A percentile compares a stretch with the other conserved stretches of the same genome.
Conservation (phyloP, 2,888 invertebrate species). For the Pseudococcus jackbeardsleyi region DNA sequence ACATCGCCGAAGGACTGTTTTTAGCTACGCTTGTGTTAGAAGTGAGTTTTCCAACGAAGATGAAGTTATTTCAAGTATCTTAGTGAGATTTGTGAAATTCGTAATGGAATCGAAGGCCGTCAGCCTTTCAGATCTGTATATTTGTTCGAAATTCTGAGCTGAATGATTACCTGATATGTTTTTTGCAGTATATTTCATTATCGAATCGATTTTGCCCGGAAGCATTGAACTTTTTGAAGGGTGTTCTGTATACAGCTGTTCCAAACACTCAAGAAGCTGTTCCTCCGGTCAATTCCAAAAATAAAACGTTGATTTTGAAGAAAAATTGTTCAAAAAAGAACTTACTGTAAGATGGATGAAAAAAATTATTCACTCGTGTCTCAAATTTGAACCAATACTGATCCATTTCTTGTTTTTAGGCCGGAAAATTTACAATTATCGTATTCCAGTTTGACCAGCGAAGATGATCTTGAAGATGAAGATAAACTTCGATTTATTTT, state of each 20-base stretch:
- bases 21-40: constrained; percentile 81
- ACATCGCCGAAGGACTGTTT: constrained; percentile 84
- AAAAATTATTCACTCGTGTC: background rate
- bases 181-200: constrained; percentile 78
- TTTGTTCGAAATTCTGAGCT: background rate
- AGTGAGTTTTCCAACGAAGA: constrained; percentile 70
- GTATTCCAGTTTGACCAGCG: background rate
- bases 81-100: too few relatives aligned
- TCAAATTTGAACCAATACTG: background rate
- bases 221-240: constrained; percentile 83
- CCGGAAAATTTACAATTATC: background rate
- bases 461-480: constrained; percentile 70
- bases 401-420: background rate
- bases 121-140: too few relatives aligned
- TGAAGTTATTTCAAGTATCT: background rate
- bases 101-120: too few relatives aligned
- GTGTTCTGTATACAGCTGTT: constrained; percentile 53
- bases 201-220: constrained; percentile 88
- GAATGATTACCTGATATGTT: constrained; percentile 58
- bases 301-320: constrained; percentile 53
- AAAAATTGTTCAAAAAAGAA: background rate
- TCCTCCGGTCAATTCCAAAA: constrained; percentile 54
- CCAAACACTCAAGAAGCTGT: constrained; percentile 22
- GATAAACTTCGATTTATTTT: constrained; percentile 78
- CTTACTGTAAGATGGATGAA: constrained; percentile 5